Base-by-base conservation (phyloP, 2,797 vertebrate species). In the Leuciscus waleckii region DNA sequence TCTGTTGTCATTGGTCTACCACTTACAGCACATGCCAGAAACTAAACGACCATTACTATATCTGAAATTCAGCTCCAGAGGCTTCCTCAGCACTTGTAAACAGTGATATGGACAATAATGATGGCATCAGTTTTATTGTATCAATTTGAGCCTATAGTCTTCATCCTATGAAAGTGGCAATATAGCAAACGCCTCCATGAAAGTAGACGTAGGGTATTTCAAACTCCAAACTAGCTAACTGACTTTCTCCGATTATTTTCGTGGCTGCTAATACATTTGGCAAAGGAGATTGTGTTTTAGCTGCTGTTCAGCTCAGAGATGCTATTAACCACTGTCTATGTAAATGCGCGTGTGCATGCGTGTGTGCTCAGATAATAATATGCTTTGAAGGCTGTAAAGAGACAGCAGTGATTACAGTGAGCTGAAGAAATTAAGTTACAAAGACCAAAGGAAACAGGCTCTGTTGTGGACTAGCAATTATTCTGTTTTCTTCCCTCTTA, bases 301-400 rank as follows among this genome's bases (percentile, higher is more conserved):
- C 35, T 39, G 49, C 67, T 46, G 51, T 19, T 63, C 56, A 85
- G 56, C 51, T 61, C 6, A 41, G 19, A 56, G 23, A 41, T 67
- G 17, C 63, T 83, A 78, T 79, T 83, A 81, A 88, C 83, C 84
- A 16, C 4, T 32, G 43, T 78, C 46, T 70, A 17, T 70, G 75
- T 58, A 61, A 23, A 61, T 84, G 21, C 41, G 39, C 0, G 46
- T 85, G 74, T 37, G 37, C 41, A n/a, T 49, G 39, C 0, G 23
- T 61, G 37, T 73, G 51, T 35, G 7, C 7, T 21, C 14, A 65
- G 68, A 63, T 79, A 63, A 85, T 85, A 79, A 80, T 65, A 85
- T 19, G 14, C 54, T 71, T 63, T 73, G 39, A 65, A 75, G 43
- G 82, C 37, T n/a, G 54, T 71, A 82, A 82, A 82, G 80, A 58